phyloP scores from a whole-genome alignment of 1,140 invertebrate genomes.

The Drosophila repletoides region DNA sequence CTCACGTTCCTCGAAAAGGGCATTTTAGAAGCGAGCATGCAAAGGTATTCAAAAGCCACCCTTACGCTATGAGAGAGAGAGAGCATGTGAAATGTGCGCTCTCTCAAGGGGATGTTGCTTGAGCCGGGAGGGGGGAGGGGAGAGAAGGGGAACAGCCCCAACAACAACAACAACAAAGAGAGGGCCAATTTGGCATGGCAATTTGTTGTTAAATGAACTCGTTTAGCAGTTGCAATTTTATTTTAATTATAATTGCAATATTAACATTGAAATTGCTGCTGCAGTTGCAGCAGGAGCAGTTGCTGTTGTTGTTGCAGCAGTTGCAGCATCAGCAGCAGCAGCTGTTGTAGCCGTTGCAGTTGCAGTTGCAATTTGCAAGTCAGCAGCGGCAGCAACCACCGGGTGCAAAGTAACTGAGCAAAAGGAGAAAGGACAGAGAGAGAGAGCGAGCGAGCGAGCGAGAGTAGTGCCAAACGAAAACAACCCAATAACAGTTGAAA shows the following conservation, averaged over 20 bases:
- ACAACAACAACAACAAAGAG: slow-evolving; percentile 1
- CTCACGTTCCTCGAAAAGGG: slow-evolving; percentile 8
- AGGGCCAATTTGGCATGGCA: not conserved
- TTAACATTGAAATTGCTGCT: slow-evolving; percentile 5
- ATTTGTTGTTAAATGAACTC: slow-evolving; percentile 30
- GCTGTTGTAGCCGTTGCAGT: slow-evolving; percentile 23
- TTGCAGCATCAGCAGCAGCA: slow-evolving; percentile 8
- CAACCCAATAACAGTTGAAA: slow-evolving; percentile 31
- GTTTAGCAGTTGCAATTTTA: slow-evolving; percentile 25
- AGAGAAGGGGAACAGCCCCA: too few species aligned
- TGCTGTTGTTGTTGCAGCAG: slow-evolving; percentile 8
- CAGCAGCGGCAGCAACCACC: slow-evolving; percentile 31
- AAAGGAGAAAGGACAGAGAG: not conserved
- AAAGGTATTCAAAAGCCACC: slow-evolving; percentile 30
- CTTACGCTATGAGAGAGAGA: slow-evolving; percentile 3
- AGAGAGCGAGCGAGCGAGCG: slow-evolving; percentile 2
- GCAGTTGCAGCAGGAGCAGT: not conserved
- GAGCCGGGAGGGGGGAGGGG: too few species aligned
- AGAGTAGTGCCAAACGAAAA: slow-evolving; percentile 28
- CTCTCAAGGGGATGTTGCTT: too few species aligned
- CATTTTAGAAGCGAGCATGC: not conserved
- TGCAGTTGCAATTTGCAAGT: slow-evolving; percentile 54
- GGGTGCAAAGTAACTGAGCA: slow-evolving; percentile 6
- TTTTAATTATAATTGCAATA: slow-evolving; percentile 30
- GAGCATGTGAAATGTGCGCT: too few species aligned